phyloP scores from a whole-genome alignment of 2,113 vertebrate genomes.

The Caretta caretta region DNA sequence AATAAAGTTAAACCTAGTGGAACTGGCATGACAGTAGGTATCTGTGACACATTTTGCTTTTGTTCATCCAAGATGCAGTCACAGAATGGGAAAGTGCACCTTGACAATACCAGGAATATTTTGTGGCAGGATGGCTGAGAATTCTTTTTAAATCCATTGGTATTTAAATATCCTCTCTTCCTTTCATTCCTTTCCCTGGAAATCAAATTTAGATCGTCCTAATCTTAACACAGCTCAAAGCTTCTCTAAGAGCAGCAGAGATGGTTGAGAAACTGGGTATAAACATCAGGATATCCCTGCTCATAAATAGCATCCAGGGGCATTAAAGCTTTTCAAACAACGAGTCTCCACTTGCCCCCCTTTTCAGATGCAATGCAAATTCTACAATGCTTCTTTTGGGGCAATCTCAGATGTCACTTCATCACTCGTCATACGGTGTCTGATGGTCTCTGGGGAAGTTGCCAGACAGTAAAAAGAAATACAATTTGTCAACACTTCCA shows the following conservation, averaged over 20 bases:
- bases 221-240: background rate
- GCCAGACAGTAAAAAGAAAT: background rate
- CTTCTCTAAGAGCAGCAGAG: background rate
- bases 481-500: rapidly evolving
- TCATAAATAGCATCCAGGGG: background rate
- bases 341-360: rapidly evolving
- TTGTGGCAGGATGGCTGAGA: background rate
- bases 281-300: background rate
- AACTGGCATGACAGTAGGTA: background rate
- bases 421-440: rapidly evolving
- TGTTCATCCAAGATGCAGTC: background rate
- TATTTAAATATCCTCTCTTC: background rate
- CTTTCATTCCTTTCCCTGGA: background rate
- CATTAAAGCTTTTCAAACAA: rapidly evolving
- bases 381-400: rapidly evolving
- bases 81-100: rapidly evolving
- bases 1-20: background rate
- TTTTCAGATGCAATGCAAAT: rapidly evolving
- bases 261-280: rapidly evolving
- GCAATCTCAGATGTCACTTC: rapidly evolving
- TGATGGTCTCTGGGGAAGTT: rapidly evolving
- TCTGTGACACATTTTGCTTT: background rate
- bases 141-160: background rate
- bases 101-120: rapidly evolving
- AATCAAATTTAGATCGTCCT: rapidly evolving